Evolutionary conservation across 2,888 invertebrate genomes (phyloP).

Genomic region (Yponomeuta evonymella): DNA sequence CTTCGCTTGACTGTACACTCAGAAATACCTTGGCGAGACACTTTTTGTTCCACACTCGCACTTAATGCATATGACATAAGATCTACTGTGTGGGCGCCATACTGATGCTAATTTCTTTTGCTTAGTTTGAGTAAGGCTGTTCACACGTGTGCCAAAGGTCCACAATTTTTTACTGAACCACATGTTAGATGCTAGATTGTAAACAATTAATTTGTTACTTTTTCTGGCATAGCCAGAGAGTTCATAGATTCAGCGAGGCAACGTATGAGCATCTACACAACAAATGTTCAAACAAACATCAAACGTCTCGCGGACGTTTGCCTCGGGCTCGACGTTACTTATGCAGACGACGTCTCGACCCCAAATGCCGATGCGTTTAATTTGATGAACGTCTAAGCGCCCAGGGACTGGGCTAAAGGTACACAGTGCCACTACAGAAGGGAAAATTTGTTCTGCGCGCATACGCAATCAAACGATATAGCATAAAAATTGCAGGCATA

Average conservation of each 20-base stretch:
- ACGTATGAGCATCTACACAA: too few species aligned
- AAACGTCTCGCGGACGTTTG: slow-evolving; percentile 10
- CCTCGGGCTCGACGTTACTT: slow-evolving; percentile 27
- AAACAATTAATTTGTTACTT: too few species aligned
- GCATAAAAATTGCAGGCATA: too few species aligned
- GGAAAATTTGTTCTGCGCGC: not conserved
- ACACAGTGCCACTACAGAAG: not conserved
- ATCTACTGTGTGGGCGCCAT: too few species aligned
- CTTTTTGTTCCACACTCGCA: too few species aligned
- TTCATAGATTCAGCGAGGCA: too few species aligned
- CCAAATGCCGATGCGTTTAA: slow-evolving; percentile 15
- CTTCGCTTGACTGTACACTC: not conserved
- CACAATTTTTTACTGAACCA: not conserved
- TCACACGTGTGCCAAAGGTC: not conserved
- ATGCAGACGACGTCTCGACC: slow-evolving; percentile 25
- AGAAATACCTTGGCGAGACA: not conserved
- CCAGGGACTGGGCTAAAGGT: slow-evolving; percentile 12
- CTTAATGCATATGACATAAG: too few species aligned
- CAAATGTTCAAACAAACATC: not conserved
- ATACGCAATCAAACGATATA: not conserved
- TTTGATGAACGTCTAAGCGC: slow-evolving; percentile 15
- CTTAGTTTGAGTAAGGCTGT: not conserved
- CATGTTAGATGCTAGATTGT: too few species aligned
- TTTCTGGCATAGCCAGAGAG: too few species aligned
- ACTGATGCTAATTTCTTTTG: not conserved